A percentile compares a stretch with the other conserved stretches of the same genome.
These are phyloP conservation scores for Darevskia mixta DNA, from an alignment of 2,797 vertebrate genomes.

Conservation along the genomic window DNA sequence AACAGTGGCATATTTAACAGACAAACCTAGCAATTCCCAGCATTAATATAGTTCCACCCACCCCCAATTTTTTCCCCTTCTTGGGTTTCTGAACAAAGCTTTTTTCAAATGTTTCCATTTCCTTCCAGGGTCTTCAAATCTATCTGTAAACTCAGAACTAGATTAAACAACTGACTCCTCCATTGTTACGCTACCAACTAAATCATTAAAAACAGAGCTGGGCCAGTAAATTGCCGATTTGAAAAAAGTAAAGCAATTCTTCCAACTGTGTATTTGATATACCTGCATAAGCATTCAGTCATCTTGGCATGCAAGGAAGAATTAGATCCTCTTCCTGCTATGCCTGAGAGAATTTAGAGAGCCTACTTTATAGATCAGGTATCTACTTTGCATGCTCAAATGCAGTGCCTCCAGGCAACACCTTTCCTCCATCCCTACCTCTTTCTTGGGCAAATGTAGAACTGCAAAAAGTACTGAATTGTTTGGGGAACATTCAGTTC, in stretches of 20 bases:
- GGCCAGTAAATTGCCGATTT: not conserved
- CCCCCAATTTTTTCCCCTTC: not conserved
- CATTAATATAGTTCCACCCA: not conserved
- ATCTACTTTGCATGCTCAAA: not conserved
- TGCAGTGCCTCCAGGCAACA: not conserved
- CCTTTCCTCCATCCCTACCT: not conserved
- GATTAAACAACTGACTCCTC: not conserved
- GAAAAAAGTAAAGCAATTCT: not conserved
- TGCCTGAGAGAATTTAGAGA: not conserved
- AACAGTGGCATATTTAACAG: not conserved
- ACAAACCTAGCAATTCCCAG: not conserved
- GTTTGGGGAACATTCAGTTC: not conserved
- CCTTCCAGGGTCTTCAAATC: not conserved
- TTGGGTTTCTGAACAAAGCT: not conserved
- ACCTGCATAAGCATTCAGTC: not conserved
- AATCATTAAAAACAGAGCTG: not conserved
- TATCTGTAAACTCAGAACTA: not conserved
- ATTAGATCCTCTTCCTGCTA: not conserved
- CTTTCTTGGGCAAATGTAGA: not conserved
- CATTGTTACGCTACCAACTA: not conserved
- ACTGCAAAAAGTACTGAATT: not conserved
- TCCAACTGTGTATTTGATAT: not conserved
- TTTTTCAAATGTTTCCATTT: not conserved
- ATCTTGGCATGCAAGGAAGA: constrained; percentile 15
- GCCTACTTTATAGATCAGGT: too few species aligned